Percentiles rank a stretch among this genome's conserved stretches.
Conservation (phyloP, 1,140 invertebrate genomes). For the Leptinotarsa undecemlineata region DNA sequence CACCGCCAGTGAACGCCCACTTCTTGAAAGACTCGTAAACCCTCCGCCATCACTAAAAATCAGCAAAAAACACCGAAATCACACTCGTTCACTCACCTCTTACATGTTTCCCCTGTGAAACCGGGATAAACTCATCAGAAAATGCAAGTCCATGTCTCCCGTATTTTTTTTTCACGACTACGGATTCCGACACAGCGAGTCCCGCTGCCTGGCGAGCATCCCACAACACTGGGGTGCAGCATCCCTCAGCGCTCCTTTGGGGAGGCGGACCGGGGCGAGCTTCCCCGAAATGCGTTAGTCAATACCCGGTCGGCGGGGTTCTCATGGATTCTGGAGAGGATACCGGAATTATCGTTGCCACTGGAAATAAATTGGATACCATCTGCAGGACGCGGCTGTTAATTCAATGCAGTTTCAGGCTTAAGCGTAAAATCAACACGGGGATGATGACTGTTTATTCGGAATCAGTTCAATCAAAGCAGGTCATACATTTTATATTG, state of each 20-base stretch:
- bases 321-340: constrained; percentile 23
- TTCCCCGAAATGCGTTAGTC: constrained; percentile 38
- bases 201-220: constrained; percentile 30
- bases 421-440: too few species aligned
- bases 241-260: constrained; percentile 39
- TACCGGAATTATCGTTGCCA: constrained; percentile 27
- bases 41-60: background rate
- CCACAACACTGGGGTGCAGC: constrained; percentile 48
- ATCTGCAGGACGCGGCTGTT: constrained; percentile 13
- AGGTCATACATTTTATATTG: too few species aligned
- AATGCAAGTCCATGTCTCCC: constrained; percentile 1
- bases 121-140: constrained; percentile 9
- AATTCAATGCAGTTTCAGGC: constrained; percentile 1
- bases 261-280: constrained; percentile 32
- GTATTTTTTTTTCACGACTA: constrained; percentile 10
- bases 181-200: constrained; percentile 4
- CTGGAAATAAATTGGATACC: constrained; percentile 22
- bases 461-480: too few species aligned
- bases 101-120: constrained; percentile 21
- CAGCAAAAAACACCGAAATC: background rate
- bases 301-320: constrained; percentile 33
- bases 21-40: background rate
- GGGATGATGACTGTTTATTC: too few species aligned
- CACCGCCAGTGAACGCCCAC: constrained; percentile 27
- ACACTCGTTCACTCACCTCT: constrained; percentile 19